Evolutionary conservation across 2,888 invertebrate genomes (phyloP), one percentile per base, ranked within the genome.

Genomic region (Agonopterix subpropinquella): DNA sequence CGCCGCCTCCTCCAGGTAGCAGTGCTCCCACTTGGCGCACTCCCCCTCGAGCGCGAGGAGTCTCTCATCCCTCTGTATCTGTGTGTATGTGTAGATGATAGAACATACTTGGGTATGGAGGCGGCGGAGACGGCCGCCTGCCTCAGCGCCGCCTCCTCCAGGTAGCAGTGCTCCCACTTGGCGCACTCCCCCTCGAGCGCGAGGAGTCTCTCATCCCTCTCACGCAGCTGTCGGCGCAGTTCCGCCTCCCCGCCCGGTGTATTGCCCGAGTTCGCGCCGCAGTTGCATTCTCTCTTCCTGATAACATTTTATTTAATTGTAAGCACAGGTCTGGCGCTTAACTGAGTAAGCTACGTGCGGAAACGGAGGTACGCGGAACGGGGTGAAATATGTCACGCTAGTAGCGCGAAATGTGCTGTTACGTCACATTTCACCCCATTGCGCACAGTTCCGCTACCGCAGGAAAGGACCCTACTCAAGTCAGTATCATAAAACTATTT

Each of bases 101-200:
- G 9, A 8, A 43, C 82, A 76, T 71, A 92, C 92, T 92, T 92
- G 56, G 92, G 92, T 65, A 91, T 89, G 64, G 91, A 91, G 44
- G 93, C 93, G 49, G 93, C 92, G 69, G 94, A 93, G 41, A 94
- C 92, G 35, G 93, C 93, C 50, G 93, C 92, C 72, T 93, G 93
- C 51, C 93, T 80, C 57, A 93, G 73, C 10, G 93, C 92, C 58
- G 93, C 93, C 76, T 96, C 95, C 77, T 95, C 95, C 47, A 95
- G 85, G 79, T 94, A 95, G 45, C 94, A 90, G 79, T 95, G 95
- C 79, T 96, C 96, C 95, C 95, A 95, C 86, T 95, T 94, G 59
- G 94, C 92, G 64, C 94, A 93, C 70, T 95, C 95, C 0, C 94
- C 94, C 80, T 95, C 95, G 48, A 94, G 84, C 51, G 92, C 85